A percentile compares a stretch with the other conserved stretches of the same genome.
Evolutionary conservation across 2,113 vertebrate species (phyloP).

Genomic region (Lynx canadensis): DNA sequence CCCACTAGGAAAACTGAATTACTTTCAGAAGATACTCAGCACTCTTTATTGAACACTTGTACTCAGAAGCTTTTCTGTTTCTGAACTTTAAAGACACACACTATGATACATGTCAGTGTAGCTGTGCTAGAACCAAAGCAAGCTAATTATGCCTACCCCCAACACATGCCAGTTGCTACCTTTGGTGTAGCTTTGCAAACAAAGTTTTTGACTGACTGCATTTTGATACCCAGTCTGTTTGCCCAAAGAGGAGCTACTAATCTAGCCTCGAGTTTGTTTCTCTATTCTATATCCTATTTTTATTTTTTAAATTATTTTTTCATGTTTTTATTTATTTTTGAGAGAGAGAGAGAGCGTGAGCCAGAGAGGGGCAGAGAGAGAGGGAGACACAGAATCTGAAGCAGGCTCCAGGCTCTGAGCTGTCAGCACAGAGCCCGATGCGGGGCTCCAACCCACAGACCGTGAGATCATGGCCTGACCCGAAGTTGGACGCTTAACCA

Average conservation of each 20-base stretch:
- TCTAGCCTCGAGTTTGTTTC: not conserved
- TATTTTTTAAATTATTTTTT: not conserved
- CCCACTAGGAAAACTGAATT: constrained; percentile 56
- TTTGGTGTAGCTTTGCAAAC: not conserved
- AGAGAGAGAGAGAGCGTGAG: no score
- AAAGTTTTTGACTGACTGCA: not conserved
- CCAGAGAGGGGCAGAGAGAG: no score
- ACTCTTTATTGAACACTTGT: constrained; percentile 35
- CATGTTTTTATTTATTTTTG: no score
- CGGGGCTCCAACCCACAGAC: no score
- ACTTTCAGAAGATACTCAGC: not conserved
- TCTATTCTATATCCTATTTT: not conserved
- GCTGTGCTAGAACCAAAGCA: constrained; percentile 22
- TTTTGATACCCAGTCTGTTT: not conserved
- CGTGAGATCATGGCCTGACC: no score
- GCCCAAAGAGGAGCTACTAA: not conserved
- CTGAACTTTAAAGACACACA: not conserved
- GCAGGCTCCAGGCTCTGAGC: no score
- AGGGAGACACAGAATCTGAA: no score
- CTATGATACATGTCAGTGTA: not conserved
- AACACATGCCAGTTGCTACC: not conserved
- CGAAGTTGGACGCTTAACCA: no score
- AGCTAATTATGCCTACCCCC: not conserved
- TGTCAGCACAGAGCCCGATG: no score
- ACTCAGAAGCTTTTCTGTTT: constrained; percentile 41